Percentiles rank a stretch among this genome's conserved stretches.
Conservation (phyloP, 2,888 invertebrate species). For the Nomada ferruginata region DNA sequence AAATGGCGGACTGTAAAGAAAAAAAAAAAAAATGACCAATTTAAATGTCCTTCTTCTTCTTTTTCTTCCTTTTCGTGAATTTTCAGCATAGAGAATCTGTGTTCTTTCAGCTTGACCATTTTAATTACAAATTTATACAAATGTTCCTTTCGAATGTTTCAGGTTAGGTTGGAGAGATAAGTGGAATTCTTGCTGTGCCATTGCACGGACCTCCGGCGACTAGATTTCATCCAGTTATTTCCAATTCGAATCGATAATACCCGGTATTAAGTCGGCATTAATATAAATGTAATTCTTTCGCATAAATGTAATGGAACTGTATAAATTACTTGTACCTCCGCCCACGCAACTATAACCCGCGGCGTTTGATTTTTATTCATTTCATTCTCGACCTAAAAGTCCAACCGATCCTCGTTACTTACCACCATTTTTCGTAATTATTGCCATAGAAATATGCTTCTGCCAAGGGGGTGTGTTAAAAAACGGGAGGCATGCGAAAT, state of each 20-base stretch:
- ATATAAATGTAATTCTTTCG: slow-evolving; percentile 32
- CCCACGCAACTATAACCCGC: not conserved
- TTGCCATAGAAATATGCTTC: too few species aligned
- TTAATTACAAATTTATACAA: slow-evolving; percentile 37
- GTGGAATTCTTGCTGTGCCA: slow-evolving; percentile 62
- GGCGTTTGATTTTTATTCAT: not conserved
- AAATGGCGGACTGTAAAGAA: not conserved
- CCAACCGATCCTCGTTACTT: not conserved
- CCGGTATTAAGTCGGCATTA: slow-evolving; percentile 19
- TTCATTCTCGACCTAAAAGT: not conserved
- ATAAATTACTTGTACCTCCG: slow-evolving; percentile 17
- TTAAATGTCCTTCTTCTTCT: not conserved
- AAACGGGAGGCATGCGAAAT: too few species aligned
- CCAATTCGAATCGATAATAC: slow-evolving; percentile 58
- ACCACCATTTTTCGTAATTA: not conserved
- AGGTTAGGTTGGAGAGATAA: slow-evolving; percentile 67
- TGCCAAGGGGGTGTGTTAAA: too few species aligned
- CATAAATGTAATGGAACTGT: slow-evolving; percentile 1
- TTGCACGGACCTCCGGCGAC: slow-evolving; percentile 65
- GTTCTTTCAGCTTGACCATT: not conserved
- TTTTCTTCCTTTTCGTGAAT: not conserved
- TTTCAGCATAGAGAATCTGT: not conserved
- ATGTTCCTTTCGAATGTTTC: slow-evolving; percentile 15
- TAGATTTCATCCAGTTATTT: slow-evolving; percentile 72
- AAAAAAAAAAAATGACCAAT: not conserved